Evolutionary conservation across 1,140 invertebrate genomes (phyloP).

Genomic region (Brachionus koreanus): DNA sequence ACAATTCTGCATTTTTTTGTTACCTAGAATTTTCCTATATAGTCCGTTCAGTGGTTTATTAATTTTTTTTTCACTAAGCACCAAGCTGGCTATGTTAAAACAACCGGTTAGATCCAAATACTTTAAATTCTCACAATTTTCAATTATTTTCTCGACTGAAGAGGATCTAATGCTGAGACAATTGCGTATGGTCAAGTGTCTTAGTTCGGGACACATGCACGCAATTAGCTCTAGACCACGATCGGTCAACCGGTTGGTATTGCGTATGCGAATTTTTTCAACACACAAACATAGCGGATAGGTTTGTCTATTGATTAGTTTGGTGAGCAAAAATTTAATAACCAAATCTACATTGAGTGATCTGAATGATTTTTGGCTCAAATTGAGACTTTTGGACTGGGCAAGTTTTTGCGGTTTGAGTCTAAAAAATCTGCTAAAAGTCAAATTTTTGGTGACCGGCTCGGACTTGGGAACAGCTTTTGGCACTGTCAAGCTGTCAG

Average conservation of each 20-base stretch:
- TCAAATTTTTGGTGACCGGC: not conserved
- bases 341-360: not conserved
- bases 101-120: slow-evolving; percentile 10
- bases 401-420: not conserved
- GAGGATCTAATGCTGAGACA: not conserved
- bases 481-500: not conserved
- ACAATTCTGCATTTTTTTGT: not conserved
- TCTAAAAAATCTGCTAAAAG: slow-evolving; percentile 20
- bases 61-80: not conserved
- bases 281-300: slow-evolving; percentile 29
- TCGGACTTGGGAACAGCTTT: not conserved
- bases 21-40: not conserved
- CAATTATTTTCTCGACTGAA: not conserved
- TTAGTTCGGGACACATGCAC: not conserved
- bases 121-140: slow-evolving; percentile 37
- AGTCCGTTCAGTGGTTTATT: not conserved
- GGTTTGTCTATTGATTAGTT: slow-evolving; percentile 21
- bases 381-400: not conserved
- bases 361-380: not conserved
- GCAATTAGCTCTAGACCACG: slow-evolving; percentile 3
- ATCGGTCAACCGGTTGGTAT: not conserved
- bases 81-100: not conserved
- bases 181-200: not conserved
- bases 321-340: not conserved
- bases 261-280: not conserved